Conservation (phyloP, 1,140 invertebrate species). For the Theocolax elegans region DNA sequence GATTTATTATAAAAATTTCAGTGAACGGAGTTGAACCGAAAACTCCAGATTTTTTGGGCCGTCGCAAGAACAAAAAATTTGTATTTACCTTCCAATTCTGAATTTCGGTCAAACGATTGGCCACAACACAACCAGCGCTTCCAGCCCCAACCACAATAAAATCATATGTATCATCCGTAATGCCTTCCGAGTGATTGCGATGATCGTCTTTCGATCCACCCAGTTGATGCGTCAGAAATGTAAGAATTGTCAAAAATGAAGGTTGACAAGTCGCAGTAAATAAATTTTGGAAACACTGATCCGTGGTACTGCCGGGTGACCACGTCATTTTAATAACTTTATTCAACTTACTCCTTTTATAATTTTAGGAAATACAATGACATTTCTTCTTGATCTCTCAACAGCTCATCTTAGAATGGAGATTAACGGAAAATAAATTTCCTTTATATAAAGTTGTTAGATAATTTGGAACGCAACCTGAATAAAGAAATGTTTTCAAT, state of each 20-base stretch:
- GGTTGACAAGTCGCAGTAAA: neutral
- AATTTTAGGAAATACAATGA: too few species aligned
- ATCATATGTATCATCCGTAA: constrained; percentile 23
- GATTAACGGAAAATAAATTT: too few species aligned
- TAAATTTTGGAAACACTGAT: neutral
- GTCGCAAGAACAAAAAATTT: too few species aligned
- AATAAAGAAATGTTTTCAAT: too few species aligned
- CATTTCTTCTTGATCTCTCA: too few species aligned
- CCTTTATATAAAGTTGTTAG: too few species aligned
- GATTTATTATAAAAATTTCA: too few species aligned
- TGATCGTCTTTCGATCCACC: neutral
- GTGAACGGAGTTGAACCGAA: too few species aligned
- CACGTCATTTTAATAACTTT: constrained; percentile 1
- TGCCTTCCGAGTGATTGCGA: neutral
- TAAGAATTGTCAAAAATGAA: neutral
- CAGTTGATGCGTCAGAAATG: neutral
- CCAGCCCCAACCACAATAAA: constrained; percentile 71
- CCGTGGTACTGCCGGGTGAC: neutral
- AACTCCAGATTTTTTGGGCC: too few species aligned
- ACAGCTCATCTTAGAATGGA: too few species aligned
- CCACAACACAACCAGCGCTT: constrained; percentile 73
- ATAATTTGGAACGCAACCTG: too few species aligned
- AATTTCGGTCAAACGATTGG: constrained; percentile 66
- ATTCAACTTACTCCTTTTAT: too few species aligned
- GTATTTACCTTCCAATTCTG: constrained; percentile 45